Evolutionary conservation across 2,888 invertebrate genomes (phyloP), one percentile per base, ranked within the genome.

Genomic region (Oscheius sp.): DNA sequence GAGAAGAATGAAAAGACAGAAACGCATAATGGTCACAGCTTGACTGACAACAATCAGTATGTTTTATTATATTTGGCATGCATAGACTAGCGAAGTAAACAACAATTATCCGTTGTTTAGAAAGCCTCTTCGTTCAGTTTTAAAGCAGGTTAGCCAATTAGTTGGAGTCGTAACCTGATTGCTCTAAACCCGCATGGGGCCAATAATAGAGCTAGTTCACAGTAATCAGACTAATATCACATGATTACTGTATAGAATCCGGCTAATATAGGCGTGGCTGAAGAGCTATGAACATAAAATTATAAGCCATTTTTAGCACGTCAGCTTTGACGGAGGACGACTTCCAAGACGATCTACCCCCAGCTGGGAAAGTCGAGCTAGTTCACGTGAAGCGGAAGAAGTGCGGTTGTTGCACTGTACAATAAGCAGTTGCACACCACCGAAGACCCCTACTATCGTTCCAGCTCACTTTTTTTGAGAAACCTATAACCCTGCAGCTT

Each of bases 401-500:
- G 74, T 79, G 79, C 68, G 79, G 79, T 32, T 79, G 79, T 71
- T 79, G 79, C 70, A 74, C 77, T 56, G 74, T 79, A 45, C 77
- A 77, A 62, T 79, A 71, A 75, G 24, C 12, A 41, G 26, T 9
- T 44, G 26, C 17, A 61, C 67, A 32, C 63, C 38, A 24, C 63
- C 38, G n/a, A 49, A 30, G 33, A 50, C 59, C 26, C 20, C 59
- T 24, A 59, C 59, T 30, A 44, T 59, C n/a, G 51, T 28, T 24
- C 22, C 47, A n/a, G 17, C 59, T 59, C 59, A 59, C 59, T 59
- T 59, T 20, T 38, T n/a, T n/a, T n/a, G n/a, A n/a, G n/a, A n/a
- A 44, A 24, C 17, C 33, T 22, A 17, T 20, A 33, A 14, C 17
- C 56, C 12, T 24, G 14, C 47, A 47, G 47, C 47, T 59, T 44